Conservation (phyloP, 1,140 invertebrate species). For the Pachyrhynchus sulphureomaculatus region DNA sequence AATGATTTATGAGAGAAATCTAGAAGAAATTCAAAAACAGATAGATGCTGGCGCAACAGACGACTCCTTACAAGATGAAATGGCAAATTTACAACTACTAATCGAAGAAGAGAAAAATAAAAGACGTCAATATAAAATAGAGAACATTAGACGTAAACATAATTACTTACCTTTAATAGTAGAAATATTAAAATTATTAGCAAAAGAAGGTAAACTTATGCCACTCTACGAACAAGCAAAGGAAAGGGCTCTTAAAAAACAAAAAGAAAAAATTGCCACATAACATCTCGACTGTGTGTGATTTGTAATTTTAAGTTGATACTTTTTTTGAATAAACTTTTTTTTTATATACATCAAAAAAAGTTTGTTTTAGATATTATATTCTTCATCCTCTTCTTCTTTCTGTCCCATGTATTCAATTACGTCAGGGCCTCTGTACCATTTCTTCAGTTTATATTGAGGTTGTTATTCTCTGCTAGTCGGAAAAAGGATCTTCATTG, state of each 20-base stretch:
- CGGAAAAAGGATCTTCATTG: no score
- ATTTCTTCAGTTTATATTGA: no score
- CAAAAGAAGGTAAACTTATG: slow-evolving; percentile 87
- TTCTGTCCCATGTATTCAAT: no score
- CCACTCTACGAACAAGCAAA: slow-evolving; percentile 87
- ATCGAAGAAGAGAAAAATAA: slow-evolving; percentile 90
- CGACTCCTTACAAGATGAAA: slow-evolving; percentile 69
- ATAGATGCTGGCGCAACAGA: slow-evolving; percentile 59
- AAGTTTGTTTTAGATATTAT: no score
- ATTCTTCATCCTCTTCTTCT: no score
- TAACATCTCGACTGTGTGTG: neutral
- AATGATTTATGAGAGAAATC: slow-evolving; percentile 78
- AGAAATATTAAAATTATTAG: slow-evolving; percentile 91
- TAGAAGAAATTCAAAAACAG: slow-evolving; percentile 66
- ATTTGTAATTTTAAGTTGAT: neutral
- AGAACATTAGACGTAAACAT: slow-evolving; percentile 92
- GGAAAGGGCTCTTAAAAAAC: slow-evolving; percentile 68
- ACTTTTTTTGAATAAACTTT: slow-evolving; percentile 1
- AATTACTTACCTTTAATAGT: slow-evolving; percentile 98
- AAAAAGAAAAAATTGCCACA: slow-evolving; percentile 48
- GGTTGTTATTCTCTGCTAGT: no score
- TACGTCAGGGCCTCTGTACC: no score
- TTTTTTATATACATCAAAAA: no score
- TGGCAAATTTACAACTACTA: slow-evolving; percentile 71
- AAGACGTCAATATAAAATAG: slow-evolving; percentile 78